Percentiles rank a stretch among this genome's conserved stretches.
phyloP scores from a whole-genome alignment of 1,140 invertebrate species.

The Drosophila bocqueti region DNA sequence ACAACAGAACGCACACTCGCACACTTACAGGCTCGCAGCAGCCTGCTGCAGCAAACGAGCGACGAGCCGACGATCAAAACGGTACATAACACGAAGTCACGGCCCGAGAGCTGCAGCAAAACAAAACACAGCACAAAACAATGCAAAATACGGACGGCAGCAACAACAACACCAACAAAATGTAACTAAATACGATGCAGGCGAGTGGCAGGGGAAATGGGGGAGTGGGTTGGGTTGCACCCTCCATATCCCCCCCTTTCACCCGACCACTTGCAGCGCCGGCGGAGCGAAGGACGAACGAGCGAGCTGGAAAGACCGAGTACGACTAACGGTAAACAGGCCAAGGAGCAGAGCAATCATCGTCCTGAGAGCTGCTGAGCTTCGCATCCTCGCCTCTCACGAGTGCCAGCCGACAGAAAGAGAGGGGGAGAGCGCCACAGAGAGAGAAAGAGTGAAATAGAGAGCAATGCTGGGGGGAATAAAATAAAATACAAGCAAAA shows the following conservation, averaged over 20 bases:
- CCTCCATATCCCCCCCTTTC: slow-evolving; percentile 24
- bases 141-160: slow-evolving; percentile 77
- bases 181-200: slow-evolving; percentile 83
- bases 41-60: slow-evolving; percentile 56
- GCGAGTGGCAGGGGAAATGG: slow-evolving; percentile 17
- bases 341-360: slow-evolving; percentile 65
- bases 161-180: slow-evolving; percentile 59
- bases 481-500: slow-evolving; percentile 84
- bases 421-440: slow-evolving; percentile 27
- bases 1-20: slow-evolving; percentile 54
- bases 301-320: slow-evolving; percentile 81
- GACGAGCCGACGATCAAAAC: slow-evolving; percentile 77
- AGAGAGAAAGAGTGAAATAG: slow-evolving; percentile 24
- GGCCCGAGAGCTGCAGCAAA: slow-evolving; percentile 81
- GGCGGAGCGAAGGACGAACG: slow-evolving; percentile 78
- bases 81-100: slow-evolving; percentile 79
- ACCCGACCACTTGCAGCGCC: slow-evolving; percentile 34
- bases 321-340: slow-evolving; percentile 73
- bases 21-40: slow-evolving; percentile 32
- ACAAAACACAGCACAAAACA: slow-evolving; percentile 84
- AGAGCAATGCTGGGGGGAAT: slow-evolving; percentile 59
- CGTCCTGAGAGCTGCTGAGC: slow-evolving; percentile 34
- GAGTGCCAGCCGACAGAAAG: slow-evolving; percentile 27
- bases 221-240: neutral
- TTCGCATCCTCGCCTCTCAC: slow-evolving; percentile 26